Conservation (phyloP, 2,113 vertebrate species). For the Alethe diademata region DNA sequence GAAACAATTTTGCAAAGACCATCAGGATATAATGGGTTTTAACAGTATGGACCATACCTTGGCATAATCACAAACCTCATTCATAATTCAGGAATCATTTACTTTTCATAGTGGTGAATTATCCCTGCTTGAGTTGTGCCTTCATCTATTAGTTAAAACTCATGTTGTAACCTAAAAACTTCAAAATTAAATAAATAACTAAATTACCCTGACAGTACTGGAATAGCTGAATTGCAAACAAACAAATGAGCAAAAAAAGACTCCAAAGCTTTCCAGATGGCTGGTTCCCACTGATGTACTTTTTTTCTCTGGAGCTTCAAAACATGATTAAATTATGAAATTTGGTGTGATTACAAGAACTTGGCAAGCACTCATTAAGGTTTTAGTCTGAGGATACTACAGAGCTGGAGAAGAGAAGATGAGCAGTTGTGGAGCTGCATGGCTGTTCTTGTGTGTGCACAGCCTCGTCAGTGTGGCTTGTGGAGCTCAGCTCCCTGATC, state of each 20-base stretch:
- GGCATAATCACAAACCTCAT: not conserved
- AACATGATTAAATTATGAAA: constrained; percentile 55
- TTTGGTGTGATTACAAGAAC: constrained; percentile 54
- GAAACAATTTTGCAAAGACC: not conserved
- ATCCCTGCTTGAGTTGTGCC: not conserved
- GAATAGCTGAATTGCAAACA: constrained; percentile 48
- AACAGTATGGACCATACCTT: not conserved
- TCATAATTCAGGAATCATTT: not conserved
- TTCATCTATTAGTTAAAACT: not conserved
- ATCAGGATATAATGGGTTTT: not conserved
- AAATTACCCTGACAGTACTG: not conserved
- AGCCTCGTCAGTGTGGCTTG: rapidly evolving
- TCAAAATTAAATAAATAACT: constrained; percentile 25
- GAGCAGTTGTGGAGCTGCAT: not conserved
- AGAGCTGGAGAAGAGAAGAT: constrained; percentile 13
- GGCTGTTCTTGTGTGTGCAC: not conserved
- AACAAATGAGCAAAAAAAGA: constrained; percentile 59
- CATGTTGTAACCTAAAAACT: not conserved
- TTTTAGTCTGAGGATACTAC: constrained; percentile 31
- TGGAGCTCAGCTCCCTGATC: not conserved
- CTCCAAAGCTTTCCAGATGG: constrained; percentile 58
- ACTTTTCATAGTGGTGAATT: not conserved
- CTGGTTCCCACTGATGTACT: constrained; percentile 49
- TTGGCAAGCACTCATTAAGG: constrained; percentile 44
- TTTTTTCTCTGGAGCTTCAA: constrained; percentile 44